Percentiles rank a stretch among this genome's conserved stretches.
Conservation (phyloP, 2,113 vertebrate species). For the Aptenodytes forsteri region DNA sequence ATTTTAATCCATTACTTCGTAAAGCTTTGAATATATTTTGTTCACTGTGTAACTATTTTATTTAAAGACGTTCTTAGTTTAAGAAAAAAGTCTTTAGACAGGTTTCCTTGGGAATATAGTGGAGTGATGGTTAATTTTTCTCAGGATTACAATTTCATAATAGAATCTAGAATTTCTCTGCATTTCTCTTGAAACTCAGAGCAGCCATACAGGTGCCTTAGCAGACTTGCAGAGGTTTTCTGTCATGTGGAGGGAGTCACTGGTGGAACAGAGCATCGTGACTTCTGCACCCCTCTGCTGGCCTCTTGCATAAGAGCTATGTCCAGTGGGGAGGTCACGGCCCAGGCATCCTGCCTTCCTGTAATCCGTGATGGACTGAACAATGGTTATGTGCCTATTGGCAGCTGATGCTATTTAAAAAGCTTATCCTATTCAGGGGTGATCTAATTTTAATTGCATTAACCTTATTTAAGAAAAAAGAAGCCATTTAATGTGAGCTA, state of each 20-base stretch:
- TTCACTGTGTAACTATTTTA: not conserved
- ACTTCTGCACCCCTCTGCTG: not conserved
- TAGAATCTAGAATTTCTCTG: not conserved
- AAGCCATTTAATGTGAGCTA: slow-evolving; percentile 6
- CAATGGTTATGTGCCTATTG: not conserved
- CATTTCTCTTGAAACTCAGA: not conserved
- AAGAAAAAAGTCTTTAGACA: not conserved
- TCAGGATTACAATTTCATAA: not conserved
- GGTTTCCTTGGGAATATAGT: not conserved
- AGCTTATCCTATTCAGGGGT: slow-evolving; percentile 46
- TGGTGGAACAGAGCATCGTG: not conserved
- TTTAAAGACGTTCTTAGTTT: not conserved
- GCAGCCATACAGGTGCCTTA: not conserved
- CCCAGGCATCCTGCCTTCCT: slow-evolving; percentile 52
- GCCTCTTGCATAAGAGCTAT: not conserved
- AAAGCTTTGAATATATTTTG: not conserved
- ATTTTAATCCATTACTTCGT: not conserved
- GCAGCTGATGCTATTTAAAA: slow-evolving; percentile 55
- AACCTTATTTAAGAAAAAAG: slow-evolving; percentile 53
- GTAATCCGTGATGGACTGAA: slow-evolving; percentile 28
- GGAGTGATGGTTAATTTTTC: not conserved
- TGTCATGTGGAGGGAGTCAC: not conserved
- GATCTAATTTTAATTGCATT: slow-evolving; percentile 68
- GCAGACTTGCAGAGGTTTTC: not conserved
- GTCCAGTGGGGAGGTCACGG: not conserved